Conservation (phyloP, 2,797 vertebrate genomes). For the Pteronotus mesoamericanus region DNA sequence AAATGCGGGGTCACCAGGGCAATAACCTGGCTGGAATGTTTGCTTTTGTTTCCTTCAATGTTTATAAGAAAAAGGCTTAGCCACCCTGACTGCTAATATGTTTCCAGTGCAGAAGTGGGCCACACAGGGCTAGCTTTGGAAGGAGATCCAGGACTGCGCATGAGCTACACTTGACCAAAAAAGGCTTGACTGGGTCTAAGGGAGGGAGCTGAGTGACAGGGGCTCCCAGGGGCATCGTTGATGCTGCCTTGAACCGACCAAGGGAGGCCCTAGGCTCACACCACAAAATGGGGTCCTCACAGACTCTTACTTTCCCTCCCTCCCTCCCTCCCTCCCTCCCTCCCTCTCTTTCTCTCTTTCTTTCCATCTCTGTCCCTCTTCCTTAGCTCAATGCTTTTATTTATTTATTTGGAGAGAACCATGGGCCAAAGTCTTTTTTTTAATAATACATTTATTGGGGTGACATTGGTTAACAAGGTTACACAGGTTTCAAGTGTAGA, state of each 20-base stretch:
- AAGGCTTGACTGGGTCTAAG: neutral
- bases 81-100: neutral
- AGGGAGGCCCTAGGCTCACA: neutral
- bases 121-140: neutral
- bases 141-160: neutral
- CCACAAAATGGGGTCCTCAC: neutral
- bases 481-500: neutral
- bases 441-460: neutral
- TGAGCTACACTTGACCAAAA: neutral
- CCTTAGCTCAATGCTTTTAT: neutral
- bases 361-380: neutral
- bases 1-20: neutral
- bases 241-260: neutral
- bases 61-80: neutral
- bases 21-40: neutral
- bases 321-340: too few species aligned
- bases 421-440: neutral
- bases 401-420: neutral
- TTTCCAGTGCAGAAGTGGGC: too few species aligned
- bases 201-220: neutral
- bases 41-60: neutral
- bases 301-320: too few species aligned
- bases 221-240: rapidly evolving
- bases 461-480: neutral
- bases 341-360: too few species aligned